Percentiles rank a stretch among this genome's conserved stretches.
These are phyloP conservation scores for Paracanthobrama guichenoti DNA, from an alignment of 2,113 vertebrate genomes.

Conservation along the genomic window DNA sequence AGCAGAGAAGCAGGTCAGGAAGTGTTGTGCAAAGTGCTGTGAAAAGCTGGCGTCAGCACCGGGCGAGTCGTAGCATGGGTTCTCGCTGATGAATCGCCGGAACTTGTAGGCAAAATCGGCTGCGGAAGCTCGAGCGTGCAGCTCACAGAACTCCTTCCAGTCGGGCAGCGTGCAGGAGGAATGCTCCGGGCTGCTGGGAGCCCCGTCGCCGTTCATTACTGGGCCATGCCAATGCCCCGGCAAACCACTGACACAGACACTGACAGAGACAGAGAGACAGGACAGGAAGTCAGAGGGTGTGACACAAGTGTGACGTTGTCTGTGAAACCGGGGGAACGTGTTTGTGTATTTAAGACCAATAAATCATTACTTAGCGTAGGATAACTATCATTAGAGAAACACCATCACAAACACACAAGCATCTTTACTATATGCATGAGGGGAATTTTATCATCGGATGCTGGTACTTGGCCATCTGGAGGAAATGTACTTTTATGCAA, in stretches of 20 bases:
- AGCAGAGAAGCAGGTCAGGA: slow-evolving; percentile 88
- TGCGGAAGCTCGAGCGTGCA: slow-evolving; percentile 90
- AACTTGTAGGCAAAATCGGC: slow-evolving; percentile 94
- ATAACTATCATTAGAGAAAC: background rate
- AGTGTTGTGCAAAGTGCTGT: slow-evolving; percentile 89
- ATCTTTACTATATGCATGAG: background rate
- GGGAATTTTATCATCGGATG: background rate
- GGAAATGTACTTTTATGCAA: background rate
- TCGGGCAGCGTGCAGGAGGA: slow-evolving; percentile 87
- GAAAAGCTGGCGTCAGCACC: slow-evolving; percentile 91
- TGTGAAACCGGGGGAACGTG: too few species aligned
- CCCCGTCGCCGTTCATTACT: slow-evolving; percentile 93
- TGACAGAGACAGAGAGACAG: slow-evolving; percentile 7
- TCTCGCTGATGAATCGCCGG: slow-evolving; percentile 90
- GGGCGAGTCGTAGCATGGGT: slow-evolving; percentile 90
- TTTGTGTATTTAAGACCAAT: too few species aligned
- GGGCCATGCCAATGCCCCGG: slow-evolving; percentile 86
- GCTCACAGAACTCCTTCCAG: slow-evolving; percentile 98
- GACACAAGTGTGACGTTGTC: too few species aligned
- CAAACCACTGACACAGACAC: slow-evolving; percentile 42
- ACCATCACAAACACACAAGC: background rate
- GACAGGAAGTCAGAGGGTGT: background rate
- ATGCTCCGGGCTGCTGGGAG: slow-evolving; percentile 85
- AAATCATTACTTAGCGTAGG: too few species aligned
- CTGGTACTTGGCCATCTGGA: background rate